These are phyloP conservation scores for Terebella lapidaria DNA, from an alignment of 2,888 invertebrate genomes.

Conservation along the genomic window DNA sequence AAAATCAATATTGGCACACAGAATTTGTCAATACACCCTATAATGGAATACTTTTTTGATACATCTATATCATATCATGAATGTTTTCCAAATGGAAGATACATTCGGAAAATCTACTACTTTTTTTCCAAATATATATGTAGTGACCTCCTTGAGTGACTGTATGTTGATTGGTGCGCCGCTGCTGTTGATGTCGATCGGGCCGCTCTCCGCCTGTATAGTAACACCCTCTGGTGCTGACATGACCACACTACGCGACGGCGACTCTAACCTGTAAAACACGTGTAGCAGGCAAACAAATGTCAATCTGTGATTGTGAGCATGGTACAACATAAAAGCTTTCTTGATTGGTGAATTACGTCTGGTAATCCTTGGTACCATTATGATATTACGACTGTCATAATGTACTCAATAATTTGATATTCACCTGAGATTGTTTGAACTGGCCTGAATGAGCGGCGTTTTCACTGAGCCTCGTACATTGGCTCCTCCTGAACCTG, in stretches of 20 bases:
- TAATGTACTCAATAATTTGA: too few species aligned
- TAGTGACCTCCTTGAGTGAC: not conserved
- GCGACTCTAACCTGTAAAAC: not conserved
- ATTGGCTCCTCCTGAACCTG: conserved; percentile 15
- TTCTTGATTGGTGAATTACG: too few species aligned
- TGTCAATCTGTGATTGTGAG: not conserved
- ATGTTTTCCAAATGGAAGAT: too few species aligned
- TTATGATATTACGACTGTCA: too few species aligned
- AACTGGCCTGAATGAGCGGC: conserved; percentile 13
- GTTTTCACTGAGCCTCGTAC: conserved; percentile 17
- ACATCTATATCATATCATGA: too few species aligned
- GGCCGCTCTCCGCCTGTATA: not conserved
- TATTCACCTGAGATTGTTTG: conserved; percentile 8
- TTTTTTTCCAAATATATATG: too few species aligned
- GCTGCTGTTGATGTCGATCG: not conserved
- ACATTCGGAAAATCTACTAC: too few species aligned
- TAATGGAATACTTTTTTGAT: too few species aligned
- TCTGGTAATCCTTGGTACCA: too few species aligned
- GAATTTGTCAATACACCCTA: too few species aligned
- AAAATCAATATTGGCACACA: not conserved
- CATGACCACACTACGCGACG: not conserved
- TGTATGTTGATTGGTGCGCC: not conserved
- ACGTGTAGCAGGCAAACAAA: too few species aligned
- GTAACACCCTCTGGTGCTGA: conserved; percentile 1
- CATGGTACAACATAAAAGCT: not conserved